Evolutionary conservation across 2,888 invertebrate genomes (phyloP).

Genomic region (Heliothis peltigera): DNA sequence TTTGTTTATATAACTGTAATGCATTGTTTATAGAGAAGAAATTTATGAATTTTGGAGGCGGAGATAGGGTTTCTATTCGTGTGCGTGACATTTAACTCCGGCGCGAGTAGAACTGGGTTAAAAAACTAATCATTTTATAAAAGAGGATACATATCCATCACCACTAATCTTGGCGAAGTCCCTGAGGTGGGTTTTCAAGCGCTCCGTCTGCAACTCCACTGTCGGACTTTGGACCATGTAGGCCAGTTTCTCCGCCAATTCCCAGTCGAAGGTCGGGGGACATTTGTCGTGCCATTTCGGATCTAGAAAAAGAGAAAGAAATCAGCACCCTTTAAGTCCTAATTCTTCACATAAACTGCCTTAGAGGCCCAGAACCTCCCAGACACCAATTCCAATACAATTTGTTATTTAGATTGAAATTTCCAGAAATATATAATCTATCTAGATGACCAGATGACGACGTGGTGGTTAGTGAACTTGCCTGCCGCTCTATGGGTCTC

Average conservation of each 20-base stretch:
- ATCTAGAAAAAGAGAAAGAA: conserved; percentile 60
- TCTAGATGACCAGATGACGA: too few species aligned
- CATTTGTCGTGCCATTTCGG: conserved; percentile 71
- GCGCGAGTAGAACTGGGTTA: neutral
- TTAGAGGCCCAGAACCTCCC: too few species aligned
- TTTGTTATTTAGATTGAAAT: too few species aligned
- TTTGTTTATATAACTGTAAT: too few species aligned
- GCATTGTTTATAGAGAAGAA: too few species aligned
- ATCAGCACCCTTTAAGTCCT: neutral
- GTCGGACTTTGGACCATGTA: conserved; percentile 73
- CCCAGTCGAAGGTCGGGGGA: conserved; percentile 68
- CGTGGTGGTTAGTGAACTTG: too few species aligned
- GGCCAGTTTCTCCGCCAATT: conserved; percentile 69
- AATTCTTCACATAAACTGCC: too few species aligned
- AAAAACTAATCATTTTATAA: neutral
- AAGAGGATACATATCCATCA: conserved; percentile 84
- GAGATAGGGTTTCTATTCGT: too few species aligned
- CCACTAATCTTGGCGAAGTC: conserved; percentile 69
- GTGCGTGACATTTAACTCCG: too few species aligned
- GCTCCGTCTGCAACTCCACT: conserved; percentile 66
- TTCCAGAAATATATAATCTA: neutral
- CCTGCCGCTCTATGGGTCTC: too few species aligned
- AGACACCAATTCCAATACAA: too few species aligned
- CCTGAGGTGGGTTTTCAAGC: conserved; percentile 68
- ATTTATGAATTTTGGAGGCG: too few species aligned